Base-by-base conservation (phyloP, 1,140 invertebrate species). In the Branchinecta lynchi region DNA sequence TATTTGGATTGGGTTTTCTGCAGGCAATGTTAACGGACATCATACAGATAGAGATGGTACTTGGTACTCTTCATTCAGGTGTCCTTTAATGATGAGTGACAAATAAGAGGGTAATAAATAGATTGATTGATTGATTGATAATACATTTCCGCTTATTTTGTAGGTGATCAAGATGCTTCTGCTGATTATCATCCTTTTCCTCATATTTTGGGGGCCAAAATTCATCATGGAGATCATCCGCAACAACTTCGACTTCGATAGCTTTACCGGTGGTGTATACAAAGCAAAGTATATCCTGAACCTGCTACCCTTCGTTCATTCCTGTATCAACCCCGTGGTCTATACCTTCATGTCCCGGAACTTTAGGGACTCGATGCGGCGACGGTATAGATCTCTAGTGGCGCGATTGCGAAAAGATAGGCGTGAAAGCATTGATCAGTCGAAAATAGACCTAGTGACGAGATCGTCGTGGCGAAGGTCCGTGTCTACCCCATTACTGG, bases 141-240 rank as follows among this genome's bases (percentile, higher is more conserved):
- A 51, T 51, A 51, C 9, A 9, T 51, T 20, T 60, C 12, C 17
- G 12, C 72, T 8, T 45, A 43, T 65, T 43, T 72, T 73, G 8
- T 72, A 82, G 81, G 80, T 81, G 8, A 81, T 81, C 66, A 81
- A 81, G 73, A 82, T 82, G 80, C 75, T 82, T 21, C 75, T 81
- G 10, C 73, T 79, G 20, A 77, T 82, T 0, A 77, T 82, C 17
- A 68, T 79, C 0, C 75, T 81, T 0, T 82, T 82, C 69, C 72
- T 81, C 5, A 65, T 81, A 7, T 80, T 79, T 72, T 82, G 81
- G 80, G 80, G 80, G 7, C 80, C 81, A 51, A 75, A 77, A 12
- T 74, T 82, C 17, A 76, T 80, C 66, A 75, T 81, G 68, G 76
- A 78, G 21, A 75, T 79, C 8, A 67, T 77, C 15, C 74, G 76